Percentiles rank a stretch among this genome's conserved stretches.
phyloP scores from a whole-genome alignment of 2,888 invertebrate species.

The Cepaea hortensis region DNA sequence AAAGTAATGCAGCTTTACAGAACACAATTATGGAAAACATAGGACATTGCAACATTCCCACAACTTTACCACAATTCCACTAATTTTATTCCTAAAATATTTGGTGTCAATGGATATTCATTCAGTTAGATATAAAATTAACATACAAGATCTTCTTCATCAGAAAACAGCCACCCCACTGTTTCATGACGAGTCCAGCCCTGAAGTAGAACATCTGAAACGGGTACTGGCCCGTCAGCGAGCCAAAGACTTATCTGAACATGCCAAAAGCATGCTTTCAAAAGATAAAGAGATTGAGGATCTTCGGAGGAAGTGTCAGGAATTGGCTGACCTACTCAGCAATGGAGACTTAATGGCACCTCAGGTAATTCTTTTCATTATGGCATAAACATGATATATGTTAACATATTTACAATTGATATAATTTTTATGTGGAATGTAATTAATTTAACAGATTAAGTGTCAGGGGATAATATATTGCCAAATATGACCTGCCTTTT shows the following conservation, averaged over 20 bases:
- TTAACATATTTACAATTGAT: neutral
- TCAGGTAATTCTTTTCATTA: constrained; percentile 1
- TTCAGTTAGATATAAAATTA: too few species aligned
- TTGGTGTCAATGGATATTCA: too few species aligned
- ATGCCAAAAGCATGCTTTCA: constrained; percentile 70
- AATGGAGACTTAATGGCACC: constrained; percentile 64
- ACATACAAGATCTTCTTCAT: too few species aligned
- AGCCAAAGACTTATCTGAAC: constrained; percentile 72
- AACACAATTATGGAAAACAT: too few species aligned
- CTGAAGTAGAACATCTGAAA: constrained; percentile 69
- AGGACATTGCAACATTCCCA: too few species aligned
- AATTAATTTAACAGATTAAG: neutral
- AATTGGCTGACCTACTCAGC: constrained; percentile 68
- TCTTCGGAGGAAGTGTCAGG: constrained; percentile 70
- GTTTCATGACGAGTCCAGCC: constrained; percentile 38
- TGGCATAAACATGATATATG: neutral
- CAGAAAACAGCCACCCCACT: constrained; percentile 39
- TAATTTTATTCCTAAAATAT: too few species aligned
- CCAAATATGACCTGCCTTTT: too few species aligned
- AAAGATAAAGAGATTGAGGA: constrained; percentile 74
- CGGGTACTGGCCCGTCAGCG: constrained; percentile 72
- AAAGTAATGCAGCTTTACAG: too few species aligned
- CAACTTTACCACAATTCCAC: too few species aligned
- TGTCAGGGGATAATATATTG: too few species aligned
- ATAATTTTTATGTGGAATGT: neutral